Evolutionary conservation across 30 jellyfish, hydroid and myxozoan species (phyloP).

Genomic region (Mastigias papua): DNA sequence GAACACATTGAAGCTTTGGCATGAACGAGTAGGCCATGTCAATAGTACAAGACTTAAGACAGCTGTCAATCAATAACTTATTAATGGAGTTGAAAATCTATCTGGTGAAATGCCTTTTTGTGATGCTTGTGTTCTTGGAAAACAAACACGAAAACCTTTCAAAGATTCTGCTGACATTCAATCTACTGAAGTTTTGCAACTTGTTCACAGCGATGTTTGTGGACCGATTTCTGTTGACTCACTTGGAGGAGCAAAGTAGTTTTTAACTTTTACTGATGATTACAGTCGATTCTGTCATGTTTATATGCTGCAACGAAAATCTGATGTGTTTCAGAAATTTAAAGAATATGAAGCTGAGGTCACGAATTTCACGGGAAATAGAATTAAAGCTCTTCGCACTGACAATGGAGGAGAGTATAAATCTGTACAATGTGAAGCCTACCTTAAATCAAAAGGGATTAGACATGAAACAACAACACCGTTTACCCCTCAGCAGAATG

Average conservation of each 20-base stretch:
- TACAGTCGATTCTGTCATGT: neutral
- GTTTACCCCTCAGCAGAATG: conserved; percentile 7
- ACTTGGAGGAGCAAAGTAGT: conserved; percentile 31
- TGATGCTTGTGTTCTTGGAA: conserved; percentile 30
- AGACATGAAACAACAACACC: conserved; percentile 25
- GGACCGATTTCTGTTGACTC: conserved; percentile 46
- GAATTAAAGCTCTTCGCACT: conserved; percentile 17
- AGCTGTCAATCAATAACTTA: conserved; percentile 12
- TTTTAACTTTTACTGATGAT: conserved; percentile 20
- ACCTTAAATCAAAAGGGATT: conserved; percentile 21
- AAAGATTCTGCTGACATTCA: neutral
- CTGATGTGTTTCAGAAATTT: neutral
- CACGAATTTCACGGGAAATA: neutral
- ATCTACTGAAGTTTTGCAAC: conserved; percentile 15
- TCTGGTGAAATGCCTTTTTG: conserved; percentile 35
- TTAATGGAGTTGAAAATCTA: conserved; percentile 9
- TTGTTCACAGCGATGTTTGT: conserved; percentile 30
- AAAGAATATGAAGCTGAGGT: conserved; percentile 26
- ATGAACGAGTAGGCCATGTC: conserved; percentile 43
- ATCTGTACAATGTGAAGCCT: conserved; percentile 30
- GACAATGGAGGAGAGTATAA: conserved; percentile 39
- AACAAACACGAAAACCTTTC: conserved; percentile 9
- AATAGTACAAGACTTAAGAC: neutral
- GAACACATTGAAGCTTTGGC: conserved; percentile 36
- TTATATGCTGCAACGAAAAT: neutral